Conservation (phyloP, 1,140 invertebrate genomes). For the Hycleus phaleratus region DNA sequence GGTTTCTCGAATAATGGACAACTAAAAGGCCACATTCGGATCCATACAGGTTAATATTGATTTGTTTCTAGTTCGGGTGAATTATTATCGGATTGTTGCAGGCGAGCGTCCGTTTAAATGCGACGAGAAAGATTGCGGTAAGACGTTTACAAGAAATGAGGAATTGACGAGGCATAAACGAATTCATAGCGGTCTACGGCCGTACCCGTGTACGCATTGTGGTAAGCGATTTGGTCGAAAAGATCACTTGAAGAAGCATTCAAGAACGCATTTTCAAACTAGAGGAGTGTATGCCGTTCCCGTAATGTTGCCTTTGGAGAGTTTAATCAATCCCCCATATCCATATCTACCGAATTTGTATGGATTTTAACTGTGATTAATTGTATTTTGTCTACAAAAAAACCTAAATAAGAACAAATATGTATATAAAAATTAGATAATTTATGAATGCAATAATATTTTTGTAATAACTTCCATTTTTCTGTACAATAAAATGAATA, state of each 20-base stretch:
- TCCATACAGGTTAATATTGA: constrained; percentile 69
- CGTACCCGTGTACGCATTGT: constrained; percentile 70
- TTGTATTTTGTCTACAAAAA: no score
- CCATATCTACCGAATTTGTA: no score
- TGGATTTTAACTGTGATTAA: no score
- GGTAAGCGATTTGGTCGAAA: constrained; percentile 83
- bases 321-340: no score
- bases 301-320: constrained; percentile 36
- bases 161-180: constrained; percentile 85
- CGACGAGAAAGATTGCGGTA: constrained; percentile 73
- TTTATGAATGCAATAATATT: no score
- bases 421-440: no score
- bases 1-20: constrained; percentile 92
- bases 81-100: constrained; percentile 36
- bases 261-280: constrained; percentile 55
- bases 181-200: constrained; percentile 79
- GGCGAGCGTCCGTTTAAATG: constrained; percentile 83
- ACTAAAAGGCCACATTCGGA: constrained; percentile 81
- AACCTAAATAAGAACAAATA: no score
- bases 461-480: no score
- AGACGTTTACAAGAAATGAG: constrained; percentile 88
- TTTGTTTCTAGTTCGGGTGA: neutral
- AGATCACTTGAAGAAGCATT: constrained; percentile 81
- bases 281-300: constrained; percentile 37
- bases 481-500: no score